Percentiles rank a stretch among this genome's conserved stretches.
Evolutionary conservation across 1,140 invertebrate species (phyloP).

Genomic region (Paracyclopina nana): DNA sequence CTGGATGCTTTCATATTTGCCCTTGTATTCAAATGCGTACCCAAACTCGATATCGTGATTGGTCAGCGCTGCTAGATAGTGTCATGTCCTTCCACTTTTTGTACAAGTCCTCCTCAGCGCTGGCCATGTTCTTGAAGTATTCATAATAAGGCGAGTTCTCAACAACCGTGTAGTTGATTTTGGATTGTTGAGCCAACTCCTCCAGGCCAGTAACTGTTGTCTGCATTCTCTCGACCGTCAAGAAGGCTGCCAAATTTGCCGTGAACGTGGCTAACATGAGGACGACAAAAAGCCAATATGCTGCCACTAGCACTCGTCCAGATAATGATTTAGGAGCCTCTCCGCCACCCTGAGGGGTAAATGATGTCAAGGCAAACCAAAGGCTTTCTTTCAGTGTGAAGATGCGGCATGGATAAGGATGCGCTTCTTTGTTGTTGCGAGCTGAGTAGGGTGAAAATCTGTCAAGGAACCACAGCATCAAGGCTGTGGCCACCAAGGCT

Average conservation of each 20-base stretch:
- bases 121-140: conserved; percentile 80
- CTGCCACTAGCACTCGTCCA: conserved; percentile 58
- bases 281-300: conserved; percentile 81
- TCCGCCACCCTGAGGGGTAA: conserved; percentile 72
- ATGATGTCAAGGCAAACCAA: conserved; percentile 79
- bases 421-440: conserved; percentile 45
- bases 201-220: conserved; percentile 66
- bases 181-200: conserved; percentile 58
- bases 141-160: conserved; percentile 51
- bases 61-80: conserved; percentile 48
- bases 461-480: conserved; percentile 70
- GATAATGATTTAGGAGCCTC: conserved; percentile 62
- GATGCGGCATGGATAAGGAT: not conserved
- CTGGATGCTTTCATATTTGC: no score
- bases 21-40: no score
- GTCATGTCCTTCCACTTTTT: conserved; percentile 76
- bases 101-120: conserved; percentile 55
- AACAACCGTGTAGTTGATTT: conserved; percentile 79
- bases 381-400: conserved; percentile 75
- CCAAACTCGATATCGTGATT: conserved; percentile 61
- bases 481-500: conserved; percentile 53
- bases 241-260: conserved; percentile 84
- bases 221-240: conserved; percentile 31
- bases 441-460: conserved; percentile 73
- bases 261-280: conserved; percentile 87